A percentile compares a stretch with the other conserved stretches of the same genome.
Evolutionary conservation across 1,140 invertebrate species (phyloP).

Genomic region (Phthorimaea operculella): DNA sequence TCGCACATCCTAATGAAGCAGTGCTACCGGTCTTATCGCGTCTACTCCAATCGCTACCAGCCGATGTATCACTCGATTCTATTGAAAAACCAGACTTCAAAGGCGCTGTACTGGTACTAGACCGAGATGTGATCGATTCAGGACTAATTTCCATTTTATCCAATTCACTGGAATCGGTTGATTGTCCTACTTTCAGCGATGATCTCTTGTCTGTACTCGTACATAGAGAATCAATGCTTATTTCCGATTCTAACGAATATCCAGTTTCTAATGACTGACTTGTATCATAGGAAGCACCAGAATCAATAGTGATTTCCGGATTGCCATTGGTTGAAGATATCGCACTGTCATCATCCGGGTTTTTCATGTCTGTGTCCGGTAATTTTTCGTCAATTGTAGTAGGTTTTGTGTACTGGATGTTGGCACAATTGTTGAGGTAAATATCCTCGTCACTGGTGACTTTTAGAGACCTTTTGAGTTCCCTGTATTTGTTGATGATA

Average conservation of each 20-base stretch:
- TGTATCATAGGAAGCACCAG: conserved; percentile 55
- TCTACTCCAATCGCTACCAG: conserved; percentile 69
- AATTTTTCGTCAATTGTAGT: conserved; percentile 39
- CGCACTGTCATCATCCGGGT: conserved; percentile 61
- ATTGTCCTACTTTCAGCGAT: conserved; percentile 65
- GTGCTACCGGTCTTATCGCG: conserved; percentile 65
- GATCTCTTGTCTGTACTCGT: conserved; percentile 63
- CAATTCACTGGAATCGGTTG: conserved; percentile 63
- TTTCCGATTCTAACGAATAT: conserved; percentile 65
- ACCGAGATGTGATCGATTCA: conserved; percentile 62
- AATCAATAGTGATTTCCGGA: conserved; percentile 66
- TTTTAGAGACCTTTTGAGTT: conserved; percentile 59
- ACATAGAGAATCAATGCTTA: conserved; percentile 62
- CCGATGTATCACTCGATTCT: conserved; percentile 74
- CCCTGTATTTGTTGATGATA: conserved; percentile 61
- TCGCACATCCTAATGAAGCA: conserved; percentile 69
- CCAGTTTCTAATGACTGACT: conserved; percentile 65
- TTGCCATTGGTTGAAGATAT: conserved; percentile 64
- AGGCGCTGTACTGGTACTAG: conserved; percentile 59
- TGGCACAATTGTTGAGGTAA: conserved; percentile 63
- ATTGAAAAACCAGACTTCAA: conserved; percentile 69
- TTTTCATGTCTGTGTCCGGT: conserved; percentile 50
- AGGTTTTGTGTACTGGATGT: conserved; percentile 56
- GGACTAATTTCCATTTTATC: conserved; percentile 67
- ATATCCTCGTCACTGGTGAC: conserved; percentile 61